Percentiles rank a stretch among this genome's conserved stretches.
Evolutionary conservation across 2,797 vertebrate species (phyloP).

Genomic region (Nannoperca obscura): DNA sequence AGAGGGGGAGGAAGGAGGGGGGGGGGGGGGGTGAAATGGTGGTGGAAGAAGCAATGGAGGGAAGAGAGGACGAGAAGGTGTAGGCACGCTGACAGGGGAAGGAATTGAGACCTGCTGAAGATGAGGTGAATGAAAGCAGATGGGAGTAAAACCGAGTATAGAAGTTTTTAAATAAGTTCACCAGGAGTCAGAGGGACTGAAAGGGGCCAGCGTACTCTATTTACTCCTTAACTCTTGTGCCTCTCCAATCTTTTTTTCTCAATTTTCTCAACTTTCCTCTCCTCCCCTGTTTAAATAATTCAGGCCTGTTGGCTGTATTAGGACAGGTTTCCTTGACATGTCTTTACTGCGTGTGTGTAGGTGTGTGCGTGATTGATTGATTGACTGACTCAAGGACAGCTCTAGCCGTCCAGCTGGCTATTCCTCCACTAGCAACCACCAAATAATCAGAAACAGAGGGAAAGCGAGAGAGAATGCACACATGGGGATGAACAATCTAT

Average conservation of each 20-base stretch:
- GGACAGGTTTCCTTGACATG: slow-evolving; percentile 64
- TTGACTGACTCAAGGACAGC: slow-evolving; percentile 30
- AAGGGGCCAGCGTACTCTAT: slow-evolving; percentile 44
- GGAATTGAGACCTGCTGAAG: slow-evolving; percentile 70
- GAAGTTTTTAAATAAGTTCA: slow-evolving; percentile 69
- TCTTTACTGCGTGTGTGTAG: slow-evolving; percentile 40
- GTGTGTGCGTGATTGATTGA: background rate
- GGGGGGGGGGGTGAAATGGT: slow-evolving; percentile 41
- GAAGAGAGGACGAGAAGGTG: slow-evolving; percentile 62
- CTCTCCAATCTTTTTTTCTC: slow-evolving; percentile 32
- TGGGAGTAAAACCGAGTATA: slow-evolving; percentile 56
- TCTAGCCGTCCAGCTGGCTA: slow-evolving; percentile 27
- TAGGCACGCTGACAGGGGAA: slow-evolving; percentile 55
- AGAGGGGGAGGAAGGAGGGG: background rate
- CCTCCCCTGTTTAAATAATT: slow-evolving; percentile 75
- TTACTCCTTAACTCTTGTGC: slow-evolving; percentile 46
- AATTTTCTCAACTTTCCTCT: slow-evolving; percentile 54
- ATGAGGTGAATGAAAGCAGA: slow-evolving; percentile 57
- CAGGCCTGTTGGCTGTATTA: slow-evolving; percentile 66
- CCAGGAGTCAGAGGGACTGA: slow-evolving; percentile 49
- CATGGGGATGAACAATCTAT: slow-evolving; percentile 48
- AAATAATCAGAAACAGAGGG: slow-evolving; percentile 43
- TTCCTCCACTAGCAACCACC: slow-evolving; percentile 49
- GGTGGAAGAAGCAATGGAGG: slow-evolving; percentile 54
- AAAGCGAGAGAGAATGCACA: slow-evolving; percentile 33